Evolutionary conservation across 2,113 vertebrate species (phyloP).

Genomic region (Ciconia maguari): DNA sequence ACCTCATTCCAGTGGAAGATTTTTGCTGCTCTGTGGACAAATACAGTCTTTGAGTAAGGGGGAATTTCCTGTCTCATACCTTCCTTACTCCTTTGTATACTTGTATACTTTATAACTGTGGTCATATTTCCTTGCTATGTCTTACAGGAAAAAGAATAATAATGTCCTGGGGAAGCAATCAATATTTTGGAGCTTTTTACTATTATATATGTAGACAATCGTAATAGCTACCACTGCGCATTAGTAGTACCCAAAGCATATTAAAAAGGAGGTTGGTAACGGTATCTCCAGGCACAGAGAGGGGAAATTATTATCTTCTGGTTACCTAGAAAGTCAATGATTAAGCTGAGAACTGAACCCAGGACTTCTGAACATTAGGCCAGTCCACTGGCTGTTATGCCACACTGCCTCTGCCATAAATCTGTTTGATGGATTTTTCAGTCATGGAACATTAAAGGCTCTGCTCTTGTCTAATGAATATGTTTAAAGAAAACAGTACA

Average conservation of each 20-base stretch:
- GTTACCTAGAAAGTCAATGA: conserved; percentile 48
- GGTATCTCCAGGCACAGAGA: not conserved
- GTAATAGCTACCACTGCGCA: not conserved
- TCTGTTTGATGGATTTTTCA: conserved; percentile 58
- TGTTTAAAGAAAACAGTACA: conserved; percentile 54
- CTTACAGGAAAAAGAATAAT: not conserved
- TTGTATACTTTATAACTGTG: not conserved
- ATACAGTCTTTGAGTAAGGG: not conserved
- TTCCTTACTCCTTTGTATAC: not conserved
- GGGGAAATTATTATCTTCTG: conserved; percentile 23
- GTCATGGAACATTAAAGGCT: conserved; percentile 62
- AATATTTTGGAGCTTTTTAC: not conserved
- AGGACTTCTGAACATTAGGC: conserved; percentile 21
- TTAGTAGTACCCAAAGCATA: not conserved
- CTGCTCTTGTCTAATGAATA: conserved; percentile 52
- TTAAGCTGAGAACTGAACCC: conserved; percentile 46
- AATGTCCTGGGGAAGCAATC: not conserved
- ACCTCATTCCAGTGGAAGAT: not conserved
- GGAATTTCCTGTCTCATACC: not conserved
- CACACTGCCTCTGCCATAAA: conserved; percentile 42
- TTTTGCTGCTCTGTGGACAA: not conserved
- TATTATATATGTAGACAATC: not conserved
- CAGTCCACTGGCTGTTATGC: conserved; percentile 38
- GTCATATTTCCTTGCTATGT: not conserved
- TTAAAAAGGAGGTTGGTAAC: not conserved